Evolutionary conservation across 2,797 vertebrate species (phyloP).

Genomic region (Scarus forsteni): DNA sequence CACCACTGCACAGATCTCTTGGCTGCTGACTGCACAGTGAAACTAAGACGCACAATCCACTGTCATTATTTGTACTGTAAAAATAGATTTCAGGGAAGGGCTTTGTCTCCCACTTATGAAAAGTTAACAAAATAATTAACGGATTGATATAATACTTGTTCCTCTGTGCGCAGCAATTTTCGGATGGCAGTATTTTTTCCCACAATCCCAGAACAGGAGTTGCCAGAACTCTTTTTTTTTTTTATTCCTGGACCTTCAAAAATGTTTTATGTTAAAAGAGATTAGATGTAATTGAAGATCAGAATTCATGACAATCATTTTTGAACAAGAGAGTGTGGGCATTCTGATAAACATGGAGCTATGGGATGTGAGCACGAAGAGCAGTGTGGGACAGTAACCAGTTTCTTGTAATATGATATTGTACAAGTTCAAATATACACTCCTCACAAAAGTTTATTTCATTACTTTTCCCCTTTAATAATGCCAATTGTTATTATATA

Average conservation of each 20-base stretch:
- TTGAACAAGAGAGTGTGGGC: too few relatives aligned
- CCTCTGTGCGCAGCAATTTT: conserved; percentile 31
- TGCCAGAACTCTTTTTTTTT: conserved; percentile 9
- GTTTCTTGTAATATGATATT: too few relatives aligned
- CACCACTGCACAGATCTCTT: conserved; percentile 74
- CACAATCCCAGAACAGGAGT: conserved; percentile 21
- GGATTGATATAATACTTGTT: conserved; percentile 52
- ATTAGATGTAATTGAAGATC: neutral
- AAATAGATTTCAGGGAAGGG: conserved; percentile 70
- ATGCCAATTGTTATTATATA: too few relatives aligned
- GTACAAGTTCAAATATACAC: too few relatives aligned
- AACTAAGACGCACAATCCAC: conserved; percentile 71
- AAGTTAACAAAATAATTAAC: conserved; percentile 71
- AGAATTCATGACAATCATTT: neutral
- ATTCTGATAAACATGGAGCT: too few relatives aligned
- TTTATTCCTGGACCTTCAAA: neutral
- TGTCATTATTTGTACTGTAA: conserved; percentile 73
- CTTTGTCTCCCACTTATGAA: conserved; percentile 62
- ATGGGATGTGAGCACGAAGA: too few relatives aligned
- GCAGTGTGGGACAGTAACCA: too few relatives aligned
- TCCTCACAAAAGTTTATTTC: too few relatives aligned
- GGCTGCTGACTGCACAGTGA: conserved; percentile 59
- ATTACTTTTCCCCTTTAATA: too few relatives aligned
- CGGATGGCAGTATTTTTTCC: conserved; percentile 33
- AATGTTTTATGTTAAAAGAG: conserved; percentile 4